Conservation (phyloP, 2,797 vertebrate species). For the Perdix hodgsoniae region DNA sequence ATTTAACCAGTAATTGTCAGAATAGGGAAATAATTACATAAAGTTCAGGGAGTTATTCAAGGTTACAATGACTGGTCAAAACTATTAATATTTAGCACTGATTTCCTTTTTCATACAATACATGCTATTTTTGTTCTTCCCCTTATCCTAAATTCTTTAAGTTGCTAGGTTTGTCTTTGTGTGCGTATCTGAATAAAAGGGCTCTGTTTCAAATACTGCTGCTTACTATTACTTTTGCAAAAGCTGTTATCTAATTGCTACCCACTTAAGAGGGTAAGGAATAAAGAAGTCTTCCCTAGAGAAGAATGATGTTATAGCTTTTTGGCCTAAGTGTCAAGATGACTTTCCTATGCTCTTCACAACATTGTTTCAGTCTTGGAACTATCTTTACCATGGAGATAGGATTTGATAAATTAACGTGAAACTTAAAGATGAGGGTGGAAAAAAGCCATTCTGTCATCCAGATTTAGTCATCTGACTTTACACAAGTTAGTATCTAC, state of each 20-base stretch:
- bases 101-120: not conserved
- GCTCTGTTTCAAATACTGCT: not conserved
- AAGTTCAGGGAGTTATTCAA: not conserved
- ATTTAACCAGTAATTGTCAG: conserved; percentile 44
- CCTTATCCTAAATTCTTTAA: not conserved
- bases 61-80: not conserved
- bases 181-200: not conserved
- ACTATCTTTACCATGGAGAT: not conserved
- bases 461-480: not conserved
- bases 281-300: not conserved
- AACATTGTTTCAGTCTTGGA: not conserved
- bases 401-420: not conserved
- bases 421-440: not conserved
- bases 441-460: not conserved
- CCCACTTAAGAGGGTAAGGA: not conserved
- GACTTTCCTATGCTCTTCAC: not conserved
- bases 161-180: not conserved
- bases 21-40: conserved; percentile 11
- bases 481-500: not conserved
- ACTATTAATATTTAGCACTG: not conserved
- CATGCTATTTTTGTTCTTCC: not conserved
- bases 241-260: not conserved
- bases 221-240: not conserved
- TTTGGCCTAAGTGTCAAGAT: not conserved
- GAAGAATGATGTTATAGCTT: not conserved